Percentiles rank a stretch among this genome's conserved stretches.
Evolutionary conservation across 2,888 invertebrate species (phyloP).

Genomic region (Glyphotaelius pellucidus): DNA sequence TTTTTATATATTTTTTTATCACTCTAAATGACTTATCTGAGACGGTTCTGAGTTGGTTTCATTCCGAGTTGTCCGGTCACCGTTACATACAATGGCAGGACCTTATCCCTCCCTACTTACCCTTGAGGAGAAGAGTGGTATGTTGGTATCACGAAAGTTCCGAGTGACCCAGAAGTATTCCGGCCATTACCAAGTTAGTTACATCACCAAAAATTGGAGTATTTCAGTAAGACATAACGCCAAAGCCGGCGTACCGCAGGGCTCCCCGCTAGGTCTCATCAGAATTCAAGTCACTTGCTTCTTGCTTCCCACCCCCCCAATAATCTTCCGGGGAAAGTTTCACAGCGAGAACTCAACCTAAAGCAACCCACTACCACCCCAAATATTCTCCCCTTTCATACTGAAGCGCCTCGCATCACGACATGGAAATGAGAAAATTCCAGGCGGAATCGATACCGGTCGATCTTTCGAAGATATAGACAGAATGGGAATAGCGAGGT

Average conservation of each 20-base stretch:
- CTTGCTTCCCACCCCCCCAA: slow-evolving; percentile 9
- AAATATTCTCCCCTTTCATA: neutral
- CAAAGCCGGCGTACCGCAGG: neutral
- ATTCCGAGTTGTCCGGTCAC: no score
- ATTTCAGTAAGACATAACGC: slow-evolving; percentile 23
- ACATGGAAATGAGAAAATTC: slow-evolving; percentile 39
- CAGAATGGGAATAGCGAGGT: neutral
- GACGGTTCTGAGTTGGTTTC: no score
- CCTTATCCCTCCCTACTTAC: neutral
- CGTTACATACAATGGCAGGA: neutral
- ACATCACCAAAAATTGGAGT: neutral
- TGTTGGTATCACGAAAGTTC: neutral
- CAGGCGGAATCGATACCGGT: slow-evolving; percentile 14
- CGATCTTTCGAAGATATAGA: neutral
- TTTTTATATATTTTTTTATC: no score
- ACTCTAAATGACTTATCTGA: no score
- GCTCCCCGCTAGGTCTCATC: slow-evolving; percentile 23
- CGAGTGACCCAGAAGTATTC: neutral
- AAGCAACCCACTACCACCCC: neutral
- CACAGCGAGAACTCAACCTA: slow-evolving; percentile 15
- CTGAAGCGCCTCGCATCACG: slow-evolving; percentile 5
- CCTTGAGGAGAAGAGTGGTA: neutral
- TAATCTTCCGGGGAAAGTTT: slow-evolving; percentile 35
- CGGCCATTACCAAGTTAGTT: neutral
- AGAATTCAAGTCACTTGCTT: slow-evolving; percentile 16